Evolutionary conservation across 2,113 vertebrate genomes (phyloP).

Genomic region (Lagopus muta): DNA sequence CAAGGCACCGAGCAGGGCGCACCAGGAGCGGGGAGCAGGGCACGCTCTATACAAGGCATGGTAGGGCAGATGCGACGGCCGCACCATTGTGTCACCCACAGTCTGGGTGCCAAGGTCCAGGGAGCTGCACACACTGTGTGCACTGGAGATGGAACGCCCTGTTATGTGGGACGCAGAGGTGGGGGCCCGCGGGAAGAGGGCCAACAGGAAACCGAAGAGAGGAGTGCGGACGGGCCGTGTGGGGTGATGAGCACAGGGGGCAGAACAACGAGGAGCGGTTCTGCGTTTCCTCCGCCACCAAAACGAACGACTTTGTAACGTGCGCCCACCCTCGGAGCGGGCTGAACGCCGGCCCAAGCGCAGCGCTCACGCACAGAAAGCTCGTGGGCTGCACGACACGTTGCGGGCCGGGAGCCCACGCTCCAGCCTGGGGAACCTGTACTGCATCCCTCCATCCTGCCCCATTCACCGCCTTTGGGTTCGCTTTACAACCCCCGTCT

Average conservation of each 20-base stretch:
- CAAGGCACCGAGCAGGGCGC: neutral
- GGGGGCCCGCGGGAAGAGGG: neutral
- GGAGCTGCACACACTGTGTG: neutral
- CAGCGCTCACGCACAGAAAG: neutral
- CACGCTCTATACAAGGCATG: neutral
- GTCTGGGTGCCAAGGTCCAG: neutral
- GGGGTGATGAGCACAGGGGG: neutral
- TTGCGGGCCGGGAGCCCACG: rapidly evolving
- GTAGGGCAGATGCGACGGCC: neutral
- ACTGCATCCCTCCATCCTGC: rapidly evolving
- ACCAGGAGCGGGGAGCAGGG: neutral
- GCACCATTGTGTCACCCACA: rapidly evolving
- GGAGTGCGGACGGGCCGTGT: neutral
- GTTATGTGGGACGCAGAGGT: neutral
- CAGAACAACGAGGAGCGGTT: neutral
- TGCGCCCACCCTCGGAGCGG: neutral
- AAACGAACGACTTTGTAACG: neutral
- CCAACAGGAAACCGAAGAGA: neutral
- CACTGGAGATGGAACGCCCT: rapidly evolving
- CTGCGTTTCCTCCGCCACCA: neutral
- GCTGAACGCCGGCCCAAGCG: neutral
- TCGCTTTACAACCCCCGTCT: neutral
- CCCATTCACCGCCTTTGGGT: neutral
- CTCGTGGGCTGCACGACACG: rapidly evolving
- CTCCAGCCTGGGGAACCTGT: neutral